phyloP scores from a whole-genome alignment of 2,113 vertebrate species.

The Sinocyclocheilus maitianheensis region DNA sequence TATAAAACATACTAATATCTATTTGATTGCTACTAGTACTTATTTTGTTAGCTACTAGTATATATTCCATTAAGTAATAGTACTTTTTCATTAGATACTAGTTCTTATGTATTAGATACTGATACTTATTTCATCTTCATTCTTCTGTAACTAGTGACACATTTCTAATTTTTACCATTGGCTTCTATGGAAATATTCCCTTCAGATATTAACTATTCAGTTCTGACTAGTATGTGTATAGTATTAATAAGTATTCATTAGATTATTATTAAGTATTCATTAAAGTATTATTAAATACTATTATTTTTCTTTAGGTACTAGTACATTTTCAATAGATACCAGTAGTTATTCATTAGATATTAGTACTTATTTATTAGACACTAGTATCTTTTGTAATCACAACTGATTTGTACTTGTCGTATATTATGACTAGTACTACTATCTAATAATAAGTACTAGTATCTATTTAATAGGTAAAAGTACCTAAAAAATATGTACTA shows the following conservation, averaged over 20 bases:
- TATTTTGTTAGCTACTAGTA: background rate
- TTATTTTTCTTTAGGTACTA: background rate
- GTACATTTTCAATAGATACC: background rate
- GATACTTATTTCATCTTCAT: background rate
- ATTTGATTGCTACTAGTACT: background rate
- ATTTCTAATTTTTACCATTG: no score
- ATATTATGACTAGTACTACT: background rate
- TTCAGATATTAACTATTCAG: no score
- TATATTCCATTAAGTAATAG: background rate
- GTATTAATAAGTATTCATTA: no score
- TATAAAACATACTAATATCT: background rate
- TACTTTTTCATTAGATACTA: background rate
- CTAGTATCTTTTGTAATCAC: no score
- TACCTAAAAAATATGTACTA: no score
- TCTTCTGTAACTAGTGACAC: no score
- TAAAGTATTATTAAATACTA: no score
- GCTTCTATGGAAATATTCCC: no score
- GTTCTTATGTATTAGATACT: background rate
- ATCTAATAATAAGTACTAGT: background rate
- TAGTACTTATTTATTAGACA: background rate
- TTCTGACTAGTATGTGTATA: no score
- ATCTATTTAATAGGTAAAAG: background rate
- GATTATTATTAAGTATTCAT: background rate
- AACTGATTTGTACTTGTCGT: no score
- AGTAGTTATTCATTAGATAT: background rate